Evolutionary conservation across 2,888 invertebrate genomes (phyloP).

Genomic region (Epiblema foenella): DNA sequence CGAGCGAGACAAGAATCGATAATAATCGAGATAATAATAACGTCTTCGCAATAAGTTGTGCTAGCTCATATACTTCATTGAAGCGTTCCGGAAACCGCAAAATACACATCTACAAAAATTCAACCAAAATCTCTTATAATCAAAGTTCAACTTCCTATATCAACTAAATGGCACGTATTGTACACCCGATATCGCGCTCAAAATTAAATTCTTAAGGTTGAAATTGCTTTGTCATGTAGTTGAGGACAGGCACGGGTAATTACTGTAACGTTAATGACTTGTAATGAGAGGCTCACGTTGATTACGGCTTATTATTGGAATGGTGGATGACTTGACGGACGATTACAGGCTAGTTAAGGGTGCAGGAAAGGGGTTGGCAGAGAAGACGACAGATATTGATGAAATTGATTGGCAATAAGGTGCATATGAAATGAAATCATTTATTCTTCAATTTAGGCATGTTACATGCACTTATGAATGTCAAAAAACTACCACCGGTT

Average conservation of each 20-base stretch:
- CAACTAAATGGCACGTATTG: not conserved
- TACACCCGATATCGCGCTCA: not conserved
- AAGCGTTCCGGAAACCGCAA: not conserved
- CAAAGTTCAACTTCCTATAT: not conserved
- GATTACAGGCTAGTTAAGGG: not conserved
- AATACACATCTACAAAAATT: not conserved
- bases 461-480: too few relatives aligned
- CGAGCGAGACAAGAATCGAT: too few relatives aligned
- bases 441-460: too few relatives aligned
- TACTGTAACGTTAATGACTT: conserved; percentile 4
- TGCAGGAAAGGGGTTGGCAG: not conserved
- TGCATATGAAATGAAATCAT: too few relatives aligned
- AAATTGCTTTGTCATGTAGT: not conserved
- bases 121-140: not conserved
- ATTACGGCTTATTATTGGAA: conserved; percentile 1
- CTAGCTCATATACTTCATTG: too few relatives aligned
- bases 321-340: not conserved
- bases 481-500: too few relatives aligned
- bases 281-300: not conserved
- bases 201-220: not conserved
- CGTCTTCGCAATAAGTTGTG: too few relatives aligned
- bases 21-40: too few relatives aligned
- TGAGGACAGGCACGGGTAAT: not conserved
- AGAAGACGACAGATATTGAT: too few relatives aligned
- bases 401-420: too few relatives aligned